These are phyloP conservation scores for Amphimedon queenslandica DNA, from an alignment of 37 sponge, comb jelly and placozoan genomes.

Conservation along the genomic window DNA sequence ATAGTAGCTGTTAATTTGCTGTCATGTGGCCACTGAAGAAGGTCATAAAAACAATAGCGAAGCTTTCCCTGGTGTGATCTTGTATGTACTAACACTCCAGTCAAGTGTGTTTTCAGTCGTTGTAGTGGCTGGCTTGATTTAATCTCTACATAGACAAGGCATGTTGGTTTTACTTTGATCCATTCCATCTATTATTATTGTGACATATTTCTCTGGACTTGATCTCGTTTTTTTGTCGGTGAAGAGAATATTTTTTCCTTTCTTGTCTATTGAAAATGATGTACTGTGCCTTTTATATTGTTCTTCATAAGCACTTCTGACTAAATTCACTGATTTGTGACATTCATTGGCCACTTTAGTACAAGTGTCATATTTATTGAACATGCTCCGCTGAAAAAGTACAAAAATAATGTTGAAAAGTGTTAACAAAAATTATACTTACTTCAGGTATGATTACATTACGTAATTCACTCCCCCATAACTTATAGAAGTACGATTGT, in stretches of 20 bases:
- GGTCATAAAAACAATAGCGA: slow-evolving; percentile 17
- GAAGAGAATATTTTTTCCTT: slow-evolving; percentile 43
- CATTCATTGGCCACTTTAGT: no score
- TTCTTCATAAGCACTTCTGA: slow-evolving; percentile 15
- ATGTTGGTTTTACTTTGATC: slow-evolving; percentile 58
- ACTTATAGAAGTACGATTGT: slow-evolving; percentile 26
- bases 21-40: slow-evolving; percentile 52
- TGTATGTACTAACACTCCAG: slow-evolving; percentile 33
- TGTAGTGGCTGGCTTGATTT: slow-evolving; percentile 35
- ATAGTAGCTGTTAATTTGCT: slow-evolving; percentile 20
- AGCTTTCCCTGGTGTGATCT: slow-evolving; percentile 15
- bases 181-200: slow-evolving; percentile 66
- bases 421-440: background rate
- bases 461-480: slow-evolving; percentile 27
- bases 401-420: slow-evolving; percentile 1
- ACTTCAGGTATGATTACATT: slow-evolving; percentile 52
- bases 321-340: slow-evolving; percentile 31
- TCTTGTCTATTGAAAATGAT: slow-evolving; percentile 13
- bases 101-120: slow-evolving; percentile 47
- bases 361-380: slow-evolving; percentile 56
- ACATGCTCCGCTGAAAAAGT: slow-evolving; percentile 27
- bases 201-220: slow-evolving; percentile 46
- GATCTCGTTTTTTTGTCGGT: slow-evolving; percentile 44
- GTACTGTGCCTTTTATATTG: background rate
- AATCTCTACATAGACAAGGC: background rate